phyloP scores from a whole-genome alignment of 2,797 vertebrate genomes.

The Peromyscus melanophrys region DNA sequence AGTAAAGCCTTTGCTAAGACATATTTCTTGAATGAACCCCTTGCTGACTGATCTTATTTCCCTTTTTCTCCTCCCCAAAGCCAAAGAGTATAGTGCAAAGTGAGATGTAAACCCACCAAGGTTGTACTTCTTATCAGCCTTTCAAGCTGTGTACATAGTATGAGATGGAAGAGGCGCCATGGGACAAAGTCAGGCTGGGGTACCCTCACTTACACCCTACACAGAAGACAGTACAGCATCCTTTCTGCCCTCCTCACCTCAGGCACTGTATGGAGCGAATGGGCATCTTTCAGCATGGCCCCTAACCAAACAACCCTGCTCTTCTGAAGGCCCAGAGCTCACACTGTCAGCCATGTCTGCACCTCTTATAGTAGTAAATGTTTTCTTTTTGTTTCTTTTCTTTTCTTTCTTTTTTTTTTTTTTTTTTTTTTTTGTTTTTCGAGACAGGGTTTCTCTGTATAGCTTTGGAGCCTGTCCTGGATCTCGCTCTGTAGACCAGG shows the following conservation, averaged over 20 bases:
- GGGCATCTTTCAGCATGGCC: not conserved
- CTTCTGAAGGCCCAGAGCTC: not conserved
- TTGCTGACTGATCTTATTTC: conserved; percentile 49
- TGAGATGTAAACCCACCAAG: accelerated
- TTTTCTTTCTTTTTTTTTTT: too few relatives aligned
- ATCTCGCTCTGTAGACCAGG: too few relatives aligned
- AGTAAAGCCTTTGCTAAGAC: not conserved
- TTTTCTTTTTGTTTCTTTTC: not conserved
- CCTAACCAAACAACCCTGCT: not conserved
- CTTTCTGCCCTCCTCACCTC: too few relatives aligned
- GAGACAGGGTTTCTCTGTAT: too few relatives aligned
- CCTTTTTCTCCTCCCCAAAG: not conserved
- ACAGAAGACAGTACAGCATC: not conserved
- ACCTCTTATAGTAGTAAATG: not conserved
- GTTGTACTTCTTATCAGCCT: not conserved
- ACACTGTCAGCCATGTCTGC: not conserved
- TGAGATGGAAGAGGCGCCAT: not conserved
- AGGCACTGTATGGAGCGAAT: not conserved
- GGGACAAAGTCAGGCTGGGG: not conserved
- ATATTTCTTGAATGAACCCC: conserved; percentile 46
- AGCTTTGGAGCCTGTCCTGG: too few relatives aligned
- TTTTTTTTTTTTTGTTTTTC: too few relatives aligned
- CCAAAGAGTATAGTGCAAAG: not conserved
- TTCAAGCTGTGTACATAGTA: not conserved
- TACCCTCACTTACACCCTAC: not conserved